Evolutionary conservation across 2,113 vertebrate species (phyloP).

Genomic region (Euleptes europaea): DNA sequence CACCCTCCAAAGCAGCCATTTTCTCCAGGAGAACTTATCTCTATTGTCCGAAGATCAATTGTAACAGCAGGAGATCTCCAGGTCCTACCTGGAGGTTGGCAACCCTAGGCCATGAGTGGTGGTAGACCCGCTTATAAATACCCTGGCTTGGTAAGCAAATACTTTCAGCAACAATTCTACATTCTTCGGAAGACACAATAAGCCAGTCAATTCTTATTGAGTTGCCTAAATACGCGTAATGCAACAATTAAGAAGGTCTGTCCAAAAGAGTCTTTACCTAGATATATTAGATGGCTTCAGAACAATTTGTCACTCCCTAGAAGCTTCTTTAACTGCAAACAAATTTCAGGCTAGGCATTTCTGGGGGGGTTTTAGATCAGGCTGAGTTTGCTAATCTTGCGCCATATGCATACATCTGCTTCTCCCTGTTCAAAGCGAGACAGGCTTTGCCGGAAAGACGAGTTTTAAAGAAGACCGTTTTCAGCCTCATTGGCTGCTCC

Average conservation of each 20-base stretch:
- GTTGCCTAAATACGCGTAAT: not conserved
- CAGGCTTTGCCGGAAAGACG: constrained; percentile 2
- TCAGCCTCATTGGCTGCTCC: constrained; percentile 17
- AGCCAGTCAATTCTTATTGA: constrained; percentile 8
- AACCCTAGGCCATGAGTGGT: too few species aligned
- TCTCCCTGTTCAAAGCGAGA: constrained; percentile 1
- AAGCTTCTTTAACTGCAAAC: not conserved
- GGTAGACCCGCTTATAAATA: not conserved
- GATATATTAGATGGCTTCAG: not conserved
- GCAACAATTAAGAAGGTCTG: not conserved
- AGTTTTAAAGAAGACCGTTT: not conserved
- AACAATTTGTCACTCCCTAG: not conserved
- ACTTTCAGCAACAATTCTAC: not conserved
- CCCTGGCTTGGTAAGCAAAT: not conserved
- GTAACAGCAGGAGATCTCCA: too few species aligned
- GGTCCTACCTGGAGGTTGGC: too few species aligned
- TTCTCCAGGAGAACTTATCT: too few species aligned
- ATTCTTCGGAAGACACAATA: not conserved
- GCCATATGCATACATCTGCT: not conserved
- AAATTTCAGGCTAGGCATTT: not conserved
- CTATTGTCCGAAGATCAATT: too few species aligned
- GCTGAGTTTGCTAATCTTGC: not conserved
- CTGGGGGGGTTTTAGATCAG: not conserved
- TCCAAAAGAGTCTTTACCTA: not conserved
- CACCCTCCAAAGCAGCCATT: too few species aligned